A percentile compares a stretch with the other conserved stretches of the same genome.
phyloP scores from a whole-genome alignment of 1,140 invertebrate genomes.

The Lamellibrachia luymesi region DNA sequence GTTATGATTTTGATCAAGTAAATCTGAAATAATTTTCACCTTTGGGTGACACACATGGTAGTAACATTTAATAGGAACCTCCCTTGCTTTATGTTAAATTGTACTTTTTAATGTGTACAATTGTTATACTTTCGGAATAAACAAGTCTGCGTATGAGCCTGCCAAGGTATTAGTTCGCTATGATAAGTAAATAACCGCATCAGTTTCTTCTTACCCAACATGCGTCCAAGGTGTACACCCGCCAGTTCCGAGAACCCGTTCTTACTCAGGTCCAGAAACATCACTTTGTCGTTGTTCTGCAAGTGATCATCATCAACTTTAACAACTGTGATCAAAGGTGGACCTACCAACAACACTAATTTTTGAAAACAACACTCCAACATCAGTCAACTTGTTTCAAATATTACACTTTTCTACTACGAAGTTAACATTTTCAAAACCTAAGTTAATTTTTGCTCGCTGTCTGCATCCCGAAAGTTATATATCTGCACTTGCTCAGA shows the following conservation, averaged over 20 bases:
- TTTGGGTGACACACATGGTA: too few relatives aligned
- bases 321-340: not conserved
- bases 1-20: too few relatives aligned
- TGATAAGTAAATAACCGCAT: not conserved
- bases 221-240: conserved; percentile 37
- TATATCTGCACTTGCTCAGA: not conserved
- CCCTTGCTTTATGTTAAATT: too few relatives aligned
- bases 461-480: not conserved
- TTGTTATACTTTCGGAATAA: too few relatives aligned
- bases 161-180: too few relatives aligned
- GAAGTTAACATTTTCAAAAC: not conserved
- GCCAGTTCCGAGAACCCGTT: conserved; percentile 44
- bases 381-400: not conserved
- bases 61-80: too few relatives aligned
- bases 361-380: not conserved
- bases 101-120: too few relatives aligned
- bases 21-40: too few relatives aligned
- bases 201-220: conserved; percentile 34
- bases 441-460: not conserved
- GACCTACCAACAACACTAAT: not conserved
- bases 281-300: conserved; percentile 40
- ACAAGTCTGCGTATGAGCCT: too few relatives aligned
- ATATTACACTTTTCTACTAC: not conserved
- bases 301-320: conserved; percentile 13
- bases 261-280: conserved; percentile 45